Percentiles rank a stretch among this genome's conserved stretches.
phyloP scores from a whole-genome alignment of 1,140 invertebrate genomes.

The Panulirus ornatus region DNA sequence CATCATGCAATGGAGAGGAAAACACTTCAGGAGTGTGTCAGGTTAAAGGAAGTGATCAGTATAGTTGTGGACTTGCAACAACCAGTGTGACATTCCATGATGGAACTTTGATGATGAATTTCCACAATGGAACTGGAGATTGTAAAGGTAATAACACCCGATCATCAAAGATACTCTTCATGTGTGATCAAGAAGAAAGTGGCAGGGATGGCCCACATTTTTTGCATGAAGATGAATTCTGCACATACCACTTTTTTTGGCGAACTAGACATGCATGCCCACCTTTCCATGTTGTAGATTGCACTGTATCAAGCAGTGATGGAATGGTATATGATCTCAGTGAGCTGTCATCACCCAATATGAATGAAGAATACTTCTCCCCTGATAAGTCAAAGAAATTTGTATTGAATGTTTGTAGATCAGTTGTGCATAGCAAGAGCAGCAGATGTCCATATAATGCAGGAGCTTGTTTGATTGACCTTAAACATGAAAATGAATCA shows the following conservation, averaged over 20 bases:
- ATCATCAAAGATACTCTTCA: conserved; percentile 65
- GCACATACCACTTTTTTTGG: conserved; percentile 64
- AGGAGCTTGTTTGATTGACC: conserved; percentile 70
- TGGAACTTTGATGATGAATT: conserved; percentile 70
- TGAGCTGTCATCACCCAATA: conserved; percentile 59
- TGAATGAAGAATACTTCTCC: conserved; percentile 64
- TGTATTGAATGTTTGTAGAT: conserved; percentile 74
- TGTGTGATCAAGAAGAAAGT: conserved; percentile 70
- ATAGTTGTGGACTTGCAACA: conserved; percentile 60
- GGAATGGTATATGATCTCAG: conserved; percentile 67
- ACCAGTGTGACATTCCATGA: conserved; percentile 68
- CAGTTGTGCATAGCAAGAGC: conserved; percentile 69
- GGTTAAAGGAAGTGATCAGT: conserved; percentile 21
- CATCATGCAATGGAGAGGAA: conserved; percentile 39
- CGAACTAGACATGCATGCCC: conserved; percentile 66
- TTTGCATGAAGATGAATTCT: conserved; percentile 47
- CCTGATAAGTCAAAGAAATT: conserved; percentile 49
- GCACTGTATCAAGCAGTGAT: conserved; percentile 40
- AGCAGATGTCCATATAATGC: conserved; percentile 72
- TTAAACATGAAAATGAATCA: conserved; percentile 59
- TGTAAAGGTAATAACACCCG: conserved; percentile 49
- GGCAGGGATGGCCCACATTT: conserved; percentile 55
- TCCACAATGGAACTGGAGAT: conserved; percentile 53
- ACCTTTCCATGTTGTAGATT: conserved; percentile 68
- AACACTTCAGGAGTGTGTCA: conserved; percentile 53